Evolutionary conservation across 2,113 vertebrate species (phyloP).

Genomic region (Sclerurus mexicanus): DNA sequence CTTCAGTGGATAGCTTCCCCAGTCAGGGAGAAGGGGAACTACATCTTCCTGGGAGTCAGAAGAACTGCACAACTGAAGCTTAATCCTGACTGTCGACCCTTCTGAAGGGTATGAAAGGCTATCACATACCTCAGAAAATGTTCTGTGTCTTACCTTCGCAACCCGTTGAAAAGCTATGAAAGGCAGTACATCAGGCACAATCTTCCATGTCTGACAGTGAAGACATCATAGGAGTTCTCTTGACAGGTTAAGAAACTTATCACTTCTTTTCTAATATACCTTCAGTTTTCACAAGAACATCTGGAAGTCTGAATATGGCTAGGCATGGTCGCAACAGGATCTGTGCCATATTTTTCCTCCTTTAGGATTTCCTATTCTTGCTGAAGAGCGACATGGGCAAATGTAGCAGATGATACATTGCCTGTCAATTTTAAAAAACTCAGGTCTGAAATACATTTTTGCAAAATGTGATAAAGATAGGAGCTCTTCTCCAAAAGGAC

Average conservation of each 20-base stretch:
- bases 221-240: conserved; percentile 48
- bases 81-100: conserved; percentile 66
- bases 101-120: conserved; percentile 68
- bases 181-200: conserved; percentile 37
- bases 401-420: neutral
- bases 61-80: conserved; percentile 65
- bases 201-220: conserved; percentile 45
- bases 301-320: neutral
- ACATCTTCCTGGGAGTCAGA: conserved; percentile 64
- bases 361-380: neutral
- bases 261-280: conserved; percentile 7
- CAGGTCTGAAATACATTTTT: neutral
- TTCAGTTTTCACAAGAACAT: neutral
- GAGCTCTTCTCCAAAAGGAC: neutral
- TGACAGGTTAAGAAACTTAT: conserved; percentile 58
- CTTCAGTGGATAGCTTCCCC: conserved; percentile 69
- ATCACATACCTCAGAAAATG: conserved; percentile 30
- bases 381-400: neutral
- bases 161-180: conserved; percentile 26
- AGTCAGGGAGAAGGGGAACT: conserved; percentile 70
- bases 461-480: neutral
- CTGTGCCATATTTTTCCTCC: neutral
- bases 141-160: conserved; percentile 35
- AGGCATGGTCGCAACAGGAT: neutral
- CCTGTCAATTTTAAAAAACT: neutral